phyloP scores from a whole-genome alignment of 2,888 invertebrate species.

The Phlogophora meticulosa region DNA sequence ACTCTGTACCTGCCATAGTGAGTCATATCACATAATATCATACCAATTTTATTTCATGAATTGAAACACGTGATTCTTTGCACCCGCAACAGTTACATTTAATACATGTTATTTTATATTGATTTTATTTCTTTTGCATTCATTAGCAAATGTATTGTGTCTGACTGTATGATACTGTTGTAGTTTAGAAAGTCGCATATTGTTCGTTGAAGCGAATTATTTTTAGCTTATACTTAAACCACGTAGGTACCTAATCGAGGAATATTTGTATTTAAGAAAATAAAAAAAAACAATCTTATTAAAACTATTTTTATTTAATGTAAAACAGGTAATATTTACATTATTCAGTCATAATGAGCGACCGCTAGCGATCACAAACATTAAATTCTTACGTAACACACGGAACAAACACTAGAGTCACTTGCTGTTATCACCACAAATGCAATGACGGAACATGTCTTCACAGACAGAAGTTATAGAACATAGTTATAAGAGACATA shows the following conservation, averaged over 20 bases:
- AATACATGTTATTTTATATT: conserved; percentile 11
- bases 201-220: conserved; percentile 37
- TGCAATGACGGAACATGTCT: conserved; percentile 55
- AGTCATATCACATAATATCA: conserved; percentile 1
- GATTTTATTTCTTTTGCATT: conserved; percentile 16
- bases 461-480: conserved; percentile 48
- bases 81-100: background rate
- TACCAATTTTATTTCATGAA: conserved; percentile 16
- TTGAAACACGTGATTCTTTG: conserved; percentile 17
- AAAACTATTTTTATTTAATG: conserved; percentile 86
- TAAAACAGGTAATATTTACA: conserved; percentile 88
- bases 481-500: conserved; percentile 50
- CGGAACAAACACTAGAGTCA: conserved; percentile 61
- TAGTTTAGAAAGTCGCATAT: conserved; percentile 20
- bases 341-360: conserved; percentile 87
- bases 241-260: conserved; percentile 48
- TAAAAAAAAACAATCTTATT: conserved; percentile 69
- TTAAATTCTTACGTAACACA: conserved; percentile 66
- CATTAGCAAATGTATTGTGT: conserved; percentile 21
- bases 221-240: conserved; percentile 41
- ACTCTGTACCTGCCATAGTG: background rate
- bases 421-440: conserved; percentile 57
- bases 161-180: conserved; percentile 20
- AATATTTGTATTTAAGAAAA: conserved; percentile 19
- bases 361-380: conserved; percentile 73